Evolutionary conservation across 2,888 invertebrate genomes (phyloP).

Genomic region (Horisme vitalbata): DNA sequence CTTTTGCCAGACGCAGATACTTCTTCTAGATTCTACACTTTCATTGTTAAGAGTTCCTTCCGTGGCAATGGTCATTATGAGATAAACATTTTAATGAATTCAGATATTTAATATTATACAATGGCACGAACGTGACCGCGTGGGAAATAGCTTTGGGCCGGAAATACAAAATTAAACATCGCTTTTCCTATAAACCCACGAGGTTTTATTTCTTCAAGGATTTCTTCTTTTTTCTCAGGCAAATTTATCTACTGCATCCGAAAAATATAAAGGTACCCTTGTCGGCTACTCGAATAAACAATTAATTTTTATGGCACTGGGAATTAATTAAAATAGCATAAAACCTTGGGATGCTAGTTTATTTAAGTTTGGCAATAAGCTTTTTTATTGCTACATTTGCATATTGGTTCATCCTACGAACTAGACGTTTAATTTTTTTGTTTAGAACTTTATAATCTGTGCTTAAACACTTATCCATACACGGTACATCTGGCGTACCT

Average conservation of each 20-base stretch:
- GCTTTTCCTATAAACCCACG: slow-evolving; percentile 24
- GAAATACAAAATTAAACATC: slow-evolving; percentile 18
- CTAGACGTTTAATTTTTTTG: no score
- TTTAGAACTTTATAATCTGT: no score
- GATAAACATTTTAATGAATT: slow-evolving; percentile 25
- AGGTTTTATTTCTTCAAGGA: slow-evolving; percentile 14
- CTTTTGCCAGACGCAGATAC: slow-evolving; percentile 1
- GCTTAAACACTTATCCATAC: no score
- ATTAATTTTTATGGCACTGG: no score
- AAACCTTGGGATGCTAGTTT: no score
- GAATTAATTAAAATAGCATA: no score
- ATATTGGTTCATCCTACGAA: no score
- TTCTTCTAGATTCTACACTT: slow-evolving; percentile 21
- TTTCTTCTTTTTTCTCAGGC: neutral
- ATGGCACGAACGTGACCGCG: slow-evolving; percentile 40
- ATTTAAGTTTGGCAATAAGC: no score
- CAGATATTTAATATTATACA: slow-evolving; percentile 30
- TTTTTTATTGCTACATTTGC: no score
- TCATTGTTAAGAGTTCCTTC: slow-evolving; percentile 31
- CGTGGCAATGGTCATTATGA: slow-evolving; percentile 22
- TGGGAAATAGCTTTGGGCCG: slow-evolving; percentile 49
- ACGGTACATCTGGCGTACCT: no score
- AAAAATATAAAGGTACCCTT: no score
- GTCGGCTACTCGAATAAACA: no score
- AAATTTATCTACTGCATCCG: neutral